Evolutionary conservation across 2,888 invertebrate genomes (phyloP), one percentile per base, ranked within the genome.

Genomic region (Aplocera efformata): DNA sequence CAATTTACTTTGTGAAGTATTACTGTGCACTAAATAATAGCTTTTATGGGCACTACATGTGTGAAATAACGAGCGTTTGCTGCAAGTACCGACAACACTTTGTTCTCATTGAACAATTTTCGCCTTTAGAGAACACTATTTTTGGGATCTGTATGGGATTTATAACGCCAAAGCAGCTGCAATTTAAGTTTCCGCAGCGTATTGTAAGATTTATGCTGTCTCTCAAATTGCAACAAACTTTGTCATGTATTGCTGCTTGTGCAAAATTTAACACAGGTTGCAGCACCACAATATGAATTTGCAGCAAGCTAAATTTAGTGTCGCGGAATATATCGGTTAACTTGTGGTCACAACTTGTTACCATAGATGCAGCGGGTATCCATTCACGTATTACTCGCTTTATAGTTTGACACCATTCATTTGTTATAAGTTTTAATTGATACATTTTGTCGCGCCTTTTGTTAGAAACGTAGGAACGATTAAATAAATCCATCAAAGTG

Each of bases 381-480:
- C 24, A 45, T 50, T 42, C 42, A 54, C 51, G 56, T 58, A 17
- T 56, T 56, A 42, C 48, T 41, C 56, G 50, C 53, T 61, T 58
- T 55, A 53, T 55, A 65, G 61, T 67, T 67, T 64, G 57, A 60
- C 58, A 63, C 59, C 59, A 60, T 45, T 64, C 56, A 56, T 61
- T 61, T 50, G 56, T 44, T 42, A 34, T 56, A 69, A 72, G 52
- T 73, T 70, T 68, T 65, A 73, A 72, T 67, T 67, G 60, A 59
- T 67, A 65, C 59, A 56, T 59, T 63, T 51, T 54, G 42, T 36
- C 35, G 52, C 59, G 53, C 52, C 53, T 43, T 38, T 47, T 44
- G 36, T 30, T 33, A 3, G 7, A 29, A 13, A 42, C 45, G 32
- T 38, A 13, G 46, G 46, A 61, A 52, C 57, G 61, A 68, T 68